Evolutionary conservation across 2,797 vertebrate species (phyloP), one percentile per base, ranked within the genome.

Genomic region (Eutrigla gurnardus): DNA sequence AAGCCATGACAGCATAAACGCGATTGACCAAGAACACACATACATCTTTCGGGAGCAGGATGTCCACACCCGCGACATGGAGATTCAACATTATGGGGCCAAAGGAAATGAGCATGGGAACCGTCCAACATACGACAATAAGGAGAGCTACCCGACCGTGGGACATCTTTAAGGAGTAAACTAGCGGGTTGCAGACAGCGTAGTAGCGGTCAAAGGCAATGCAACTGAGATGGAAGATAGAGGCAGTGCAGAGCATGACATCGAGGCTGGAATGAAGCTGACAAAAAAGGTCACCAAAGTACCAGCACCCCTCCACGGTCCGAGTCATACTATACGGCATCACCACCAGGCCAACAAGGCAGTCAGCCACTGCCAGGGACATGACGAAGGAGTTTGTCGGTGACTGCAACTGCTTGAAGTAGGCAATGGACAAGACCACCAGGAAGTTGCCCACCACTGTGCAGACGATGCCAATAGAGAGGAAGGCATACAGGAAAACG

Each of bases 241-340:
- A 96, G 2, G 95, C 93, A 3, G 95, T 96, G 86, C 96, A 96
- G 17, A 96, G 95, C 92, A 96, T 96, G 59, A 96, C 94, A 36
- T 97, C 95, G 0, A 96, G 92, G 72, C 96, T 96, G 0, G 94
- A 95, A 65, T 96, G 96, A 64, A 96, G 87, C 60, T 85, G 89
- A 63, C 96, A 96, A 77, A 96, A 96, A 35, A 90, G 89, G 36
- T 89, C 69, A 11, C 96, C 95, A 6, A 95, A 95, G 81, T 90
- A 92, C 96, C 95, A 97, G 81, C 96, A 96, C 70, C 95, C 94
- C 61, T 96, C 95, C 39, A 96, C 88, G 0, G 95, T 95, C 36
- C 95, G 91, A 40, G 95, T 88, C 70, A 95, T 94, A 83, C 96
- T 96, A 45, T 95, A 97, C 8, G 96, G 96, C 95, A 96, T 96